phyloP scores from a whole-genome alignment of 2,113 vertebrate genomes.

The Dolichallabes microphthalmus region DNA sequence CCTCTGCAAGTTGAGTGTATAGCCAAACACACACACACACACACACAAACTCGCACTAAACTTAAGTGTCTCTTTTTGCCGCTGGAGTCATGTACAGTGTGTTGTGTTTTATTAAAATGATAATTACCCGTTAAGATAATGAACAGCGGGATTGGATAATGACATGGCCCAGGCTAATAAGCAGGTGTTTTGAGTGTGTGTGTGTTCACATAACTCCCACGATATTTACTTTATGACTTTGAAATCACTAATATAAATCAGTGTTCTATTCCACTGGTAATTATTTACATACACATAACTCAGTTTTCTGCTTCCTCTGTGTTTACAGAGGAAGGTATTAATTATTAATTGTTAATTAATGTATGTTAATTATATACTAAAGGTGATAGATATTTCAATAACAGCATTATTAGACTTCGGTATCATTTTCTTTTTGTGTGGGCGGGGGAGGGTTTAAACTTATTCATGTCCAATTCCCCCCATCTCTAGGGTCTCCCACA shows the following conservation, averaged over 20 bases:
- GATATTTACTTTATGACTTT: background rate
- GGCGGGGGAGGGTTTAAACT: no score
- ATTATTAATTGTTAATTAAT: background rate
- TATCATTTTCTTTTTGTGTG: background rate
- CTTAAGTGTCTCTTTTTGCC: background rate
- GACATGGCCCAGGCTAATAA: constrained; percentile 30
- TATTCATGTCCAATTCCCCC: no score
- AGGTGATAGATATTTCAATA: background rate
- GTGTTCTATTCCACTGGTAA: background rate
- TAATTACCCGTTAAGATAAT: constrained; percentile 22
- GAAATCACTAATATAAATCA: background rate
- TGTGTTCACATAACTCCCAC: background rate
- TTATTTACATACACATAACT: background rate
- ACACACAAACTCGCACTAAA: background rate
- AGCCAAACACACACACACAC: background rate
- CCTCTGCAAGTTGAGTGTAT: background rate
- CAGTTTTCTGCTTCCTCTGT: background rate
- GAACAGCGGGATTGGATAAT: constrained; percentile 33
- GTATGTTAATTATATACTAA: background rate
- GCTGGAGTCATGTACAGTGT: background rate
- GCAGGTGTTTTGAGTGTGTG: constrained; percentile 14
- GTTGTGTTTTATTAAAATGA: constrained; percentile 18
- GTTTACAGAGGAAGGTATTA: background rate
- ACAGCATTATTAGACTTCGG: background rate
- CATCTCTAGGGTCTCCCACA: no score